Conservation (phyloP, 2,888 invertebrate species). For the Thecophora atra region DNA sequence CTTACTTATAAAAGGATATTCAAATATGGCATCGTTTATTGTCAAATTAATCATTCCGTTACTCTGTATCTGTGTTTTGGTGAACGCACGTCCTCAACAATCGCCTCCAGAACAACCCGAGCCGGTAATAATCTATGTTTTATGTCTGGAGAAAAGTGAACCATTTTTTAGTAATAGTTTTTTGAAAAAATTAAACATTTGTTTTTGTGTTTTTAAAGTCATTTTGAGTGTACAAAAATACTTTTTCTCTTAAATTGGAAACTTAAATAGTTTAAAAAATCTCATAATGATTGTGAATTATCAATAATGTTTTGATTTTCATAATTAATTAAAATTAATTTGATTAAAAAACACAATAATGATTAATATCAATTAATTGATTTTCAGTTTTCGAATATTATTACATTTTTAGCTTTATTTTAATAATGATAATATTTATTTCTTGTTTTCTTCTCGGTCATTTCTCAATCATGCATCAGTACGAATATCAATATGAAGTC, state of each 20-base stretch:
- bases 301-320: too few relatives aligned
- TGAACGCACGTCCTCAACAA: slow-evolving; percentile 54
- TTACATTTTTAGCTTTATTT: too few relatives aligned
- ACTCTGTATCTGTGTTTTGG: slow-evolving; percentile 47
- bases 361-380: too few relatives aligned
- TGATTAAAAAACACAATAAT: too few relatives aligned
- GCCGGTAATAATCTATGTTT: slow-evolving; percentile 51
- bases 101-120: slow-evolving; percentile 56
- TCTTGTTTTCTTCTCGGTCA: neutral
- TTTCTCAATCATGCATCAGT: slow-evolving; percentile 67
- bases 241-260: too few relatives aligned
- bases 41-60: slow-evolving; percentile 51
- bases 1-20: slow-evolving; percentile 2
- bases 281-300: too few relatives aligned
- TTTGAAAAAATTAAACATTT: too few relatives aligned
- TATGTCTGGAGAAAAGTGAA: neutral
- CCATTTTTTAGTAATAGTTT: neutral
- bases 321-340: too few relatives aligned
- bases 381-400: too few relatives aligned
- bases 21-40: slow-evolving; percentile 49
- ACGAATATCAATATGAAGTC: slow-evolving; percentile 79
- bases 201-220: too few relatives aligned
- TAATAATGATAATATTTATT: neutral
- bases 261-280: too few relatives aligned
- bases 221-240: too few relatives aligned